These are phyloP conservation scores for Eptesicus fuscus DNA, from an alignment of 2,113 vertebrate genomes.

Conservation along the genomic window DNA sequence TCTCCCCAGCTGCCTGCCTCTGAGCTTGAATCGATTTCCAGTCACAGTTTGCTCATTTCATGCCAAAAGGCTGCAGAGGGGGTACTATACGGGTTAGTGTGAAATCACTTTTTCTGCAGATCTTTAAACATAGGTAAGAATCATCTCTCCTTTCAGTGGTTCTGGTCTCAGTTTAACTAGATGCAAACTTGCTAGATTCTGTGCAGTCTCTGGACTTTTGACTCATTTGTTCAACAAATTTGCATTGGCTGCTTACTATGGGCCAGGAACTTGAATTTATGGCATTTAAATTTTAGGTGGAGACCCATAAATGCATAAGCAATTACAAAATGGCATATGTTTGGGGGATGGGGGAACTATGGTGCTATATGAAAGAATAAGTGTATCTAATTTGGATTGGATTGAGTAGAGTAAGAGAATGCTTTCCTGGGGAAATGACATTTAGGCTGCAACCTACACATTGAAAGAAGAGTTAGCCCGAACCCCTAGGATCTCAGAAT, in stretches of 20 bases:
- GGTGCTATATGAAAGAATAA: neutral
- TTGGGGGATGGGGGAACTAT: neutral
- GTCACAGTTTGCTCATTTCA: constrained; percentile 62
- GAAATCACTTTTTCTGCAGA: constrained; percentile 56
- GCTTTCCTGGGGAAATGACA: neutral
- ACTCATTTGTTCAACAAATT: neutral
- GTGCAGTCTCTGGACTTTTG: neutral
- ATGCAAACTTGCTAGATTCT: neutral
- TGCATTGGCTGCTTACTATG: neutral
- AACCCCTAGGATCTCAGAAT: neutral
- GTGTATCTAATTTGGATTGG: neutral
- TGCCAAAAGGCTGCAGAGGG: constrained; percentile 27
- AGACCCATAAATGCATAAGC: neutral
- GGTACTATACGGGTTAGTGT: neutral
- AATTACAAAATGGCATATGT: neutral
- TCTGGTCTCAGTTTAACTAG: constrained; percentile 5
- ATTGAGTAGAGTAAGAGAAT: neutral
- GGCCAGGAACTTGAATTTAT: neutral
- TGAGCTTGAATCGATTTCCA: constrained; percentile 65
- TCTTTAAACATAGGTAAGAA: constrained; percentile 41
- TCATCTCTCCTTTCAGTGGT: neutral
- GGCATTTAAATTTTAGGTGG: neutral
- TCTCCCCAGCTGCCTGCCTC: constrained; percentile 49
- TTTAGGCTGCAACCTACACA: neutral
- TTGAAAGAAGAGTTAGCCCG: neutral